These are phyloP conservation scores for Aphelocoma californica DNA, from an alignment of 2,797 vertebrate genomes.

Conservation along the genomic window DNA sequence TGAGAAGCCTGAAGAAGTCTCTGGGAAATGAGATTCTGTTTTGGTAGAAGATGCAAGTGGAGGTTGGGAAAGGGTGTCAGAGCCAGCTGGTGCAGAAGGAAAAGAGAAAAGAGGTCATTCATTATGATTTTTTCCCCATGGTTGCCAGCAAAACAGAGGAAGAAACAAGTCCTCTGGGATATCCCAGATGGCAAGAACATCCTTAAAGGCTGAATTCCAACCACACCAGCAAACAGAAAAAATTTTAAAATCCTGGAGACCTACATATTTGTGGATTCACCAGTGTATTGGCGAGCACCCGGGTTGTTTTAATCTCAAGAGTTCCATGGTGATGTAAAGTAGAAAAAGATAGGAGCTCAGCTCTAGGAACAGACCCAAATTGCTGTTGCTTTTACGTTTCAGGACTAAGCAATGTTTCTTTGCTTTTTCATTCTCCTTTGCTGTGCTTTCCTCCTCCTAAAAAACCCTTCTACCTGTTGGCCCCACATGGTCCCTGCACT, in stretches of 20 bases:
- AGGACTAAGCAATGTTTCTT: neutral
- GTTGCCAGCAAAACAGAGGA: constrained; percentile 22
- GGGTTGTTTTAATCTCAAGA: neutral
- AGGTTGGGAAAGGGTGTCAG: neutral
- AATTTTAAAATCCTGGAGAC: neutral
- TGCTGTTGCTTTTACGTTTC: neutral
- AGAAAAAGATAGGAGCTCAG: neutral
- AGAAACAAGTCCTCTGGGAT: constrained; percentile 25
- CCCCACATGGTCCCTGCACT: neutral
- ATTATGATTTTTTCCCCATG: neutral
- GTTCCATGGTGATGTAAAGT: neutral
- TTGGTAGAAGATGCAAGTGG: neutral
- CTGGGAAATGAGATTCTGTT: constrained; percentile 10
- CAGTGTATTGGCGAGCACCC: fast-evolving
- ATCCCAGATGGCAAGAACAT: constrained; percentile 31
- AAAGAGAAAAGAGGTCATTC: constrained; percentile 2
- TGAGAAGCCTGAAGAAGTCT: neutral
- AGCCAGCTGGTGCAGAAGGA: constrained; percentile 20
- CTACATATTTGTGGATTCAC: neutral
- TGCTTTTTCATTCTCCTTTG: neutral
- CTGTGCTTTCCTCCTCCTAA: neutral
- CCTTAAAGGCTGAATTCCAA: constrained; percentile 11
- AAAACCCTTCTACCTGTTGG: neutral
- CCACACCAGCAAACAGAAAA: neutral
- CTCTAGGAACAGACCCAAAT: neutral